Base-by-base conservation (phyloP, 1,140 invertebrate species). In the Conus betulinus region DNA sequence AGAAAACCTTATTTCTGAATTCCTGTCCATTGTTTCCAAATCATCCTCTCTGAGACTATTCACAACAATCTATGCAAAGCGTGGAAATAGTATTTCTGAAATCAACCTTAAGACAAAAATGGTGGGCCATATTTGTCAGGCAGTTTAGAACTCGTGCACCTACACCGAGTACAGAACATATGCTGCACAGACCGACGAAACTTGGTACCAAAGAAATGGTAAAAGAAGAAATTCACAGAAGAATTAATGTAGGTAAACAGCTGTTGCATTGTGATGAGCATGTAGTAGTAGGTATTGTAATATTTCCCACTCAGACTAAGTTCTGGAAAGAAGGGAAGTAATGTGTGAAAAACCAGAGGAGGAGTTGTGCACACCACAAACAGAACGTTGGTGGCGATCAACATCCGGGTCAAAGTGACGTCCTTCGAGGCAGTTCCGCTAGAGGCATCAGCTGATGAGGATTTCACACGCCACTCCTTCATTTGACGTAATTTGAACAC, bases 341-440 rank as follows among this genome's bases (percentile, higher is more conserved):
- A 60, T 0, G 85, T 20, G 51, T 85, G 81, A 20, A 87, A 71
- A 11, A 87, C 10, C 25, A 85, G 53, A 51, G 81, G 57, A 5
- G 88, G 90, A 2, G 83, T 52, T 11, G 53, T 87, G 55, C 84
- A 87, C 8, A 74, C 53, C n/a, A 90, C 71, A 20, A 89, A 88
- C 3, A 85, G 60, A 20, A 81, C 52, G 13, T 84, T 63, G 8
- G 74, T 87, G 23, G 57, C 67, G n/a, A 90, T 87, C 3, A 89
- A 53, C 78, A 89, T 83, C 55, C 83, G 85, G 25, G 86, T 86
- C 17, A 87, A 25, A 5, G 85, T 87, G 17, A 76, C 74, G 55
- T 89, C 88, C 25, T 85, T 27, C 4, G 79, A 57, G 8, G 84
- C 55, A 51, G 15, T 27, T 53, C 57, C 27, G 27, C 52, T 27